Evolutionary conservation across 2,113 vertebrate species (phyloP).

Genomic region (Loxodonta africana): DNA sequence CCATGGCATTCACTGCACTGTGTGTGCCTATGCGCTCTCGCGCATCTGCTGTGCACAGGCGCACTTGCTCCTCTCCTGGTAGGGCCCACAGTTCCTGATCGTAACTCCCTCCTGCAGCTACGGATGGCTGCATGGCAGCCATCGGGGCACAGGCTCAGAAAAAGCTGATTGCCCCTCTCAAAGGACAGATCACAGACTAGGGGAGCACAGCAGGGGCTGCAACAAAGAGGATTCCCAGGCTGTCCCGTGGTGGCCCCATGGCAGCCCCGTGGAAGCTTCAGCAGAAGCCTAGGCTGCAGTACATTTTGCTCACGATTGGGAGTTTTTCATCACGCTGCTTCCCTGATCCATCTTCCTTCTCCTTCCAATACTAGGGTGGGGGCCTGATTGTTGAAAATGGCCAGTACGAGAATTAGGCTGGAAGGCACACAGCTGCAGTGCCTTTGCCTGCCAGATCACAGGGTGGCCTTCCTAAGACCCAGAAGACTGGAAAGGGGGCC

Average conservation of each 20-base stretch:
- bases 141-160: background rate
- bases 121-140: background rate
- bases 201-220: background rate
- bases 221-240: background rate
- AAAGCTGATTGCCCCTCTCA: background rate
- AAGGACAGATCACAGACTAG: background rate
- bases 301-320: background rate
- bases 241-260: fast-evolving
- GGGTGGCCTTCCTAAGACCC: background rate
- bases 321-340: background rate
- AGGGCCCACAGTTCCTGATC: background rate
- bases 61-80: background rate
- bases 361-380: background rate
- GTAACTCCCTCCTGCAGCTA: background rate
- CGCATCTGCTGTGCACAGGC: background rate
- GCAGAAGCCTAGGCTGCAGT: background rate
- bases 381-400: background rate
- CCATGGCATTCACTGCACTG: fast-evolving
- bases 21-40: fast-evolving
- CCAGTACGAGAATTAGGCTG: background rate
- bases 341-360: too few relatives aligned
- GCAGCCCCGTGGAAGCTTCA: background rate
- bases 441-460: background rate
- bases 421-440: background rate
- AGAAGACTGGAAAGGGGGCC: background rate